phyloP scores from a whole-genome alignment of 2,113 vertebrate genomes.

The Hiodon alosoides region DNA sequence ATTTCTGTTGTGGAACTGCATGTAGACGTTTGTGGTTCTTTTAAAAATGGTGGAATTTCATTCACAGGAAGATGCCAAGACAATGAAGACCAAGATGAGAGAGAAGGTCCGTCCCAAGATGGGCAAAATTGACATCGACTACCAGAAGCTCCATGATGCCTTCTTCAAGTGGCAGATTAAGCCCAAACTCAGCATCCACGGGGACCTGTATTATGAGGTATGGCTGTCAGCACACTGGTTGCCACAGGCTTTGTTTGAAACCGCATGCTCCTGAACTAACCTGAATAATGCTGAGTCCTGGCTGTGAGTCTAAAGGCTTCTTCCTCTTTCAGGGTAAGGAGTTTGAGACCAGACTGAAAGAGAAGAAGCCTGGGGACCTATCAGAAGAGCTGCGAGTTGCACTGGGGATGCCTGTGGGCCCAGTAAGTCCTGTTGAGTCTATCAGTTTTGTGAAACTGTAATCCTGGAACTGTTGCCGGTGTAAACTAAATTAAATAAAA shows the following conservation, averaged over 20 bases:
- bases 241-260: background rate
- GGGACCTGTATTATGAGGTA: slow-evolving; percentile 92
- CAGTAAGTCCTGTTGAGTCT: slow-evolving; percentile 57
- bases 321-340: slow-evolving; percentile 74
- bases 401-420: slow-evolving; percentile 87
- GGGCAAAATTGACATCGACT: slow-evolving; percentile 94
- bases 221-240: background rate
- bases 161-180: slow-evolving; percentile 98
- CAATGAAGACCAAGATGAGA: slow-evolving; percentile 95
- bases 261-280: background rate
- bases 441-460: too few species aligned
- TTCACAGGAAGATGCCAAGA: slow-evolving; percentile 85
- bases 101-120: slow-evolving; percentile 92
- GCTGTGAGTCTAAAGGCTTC: background rate
- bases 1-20: too few species aligned
- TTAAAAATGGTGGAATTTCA: background rate
- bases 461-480: too few species aligned
- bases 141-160: slow-evolving; percentile 91
- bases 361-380: slow-evolving; percentile 89
- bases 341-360: slow-evolving; percentile 86
- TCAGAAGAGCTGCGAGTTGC: slow-evolving; percentile 84
- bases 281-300: background rate
- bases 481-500: too few species aligned
- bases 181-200: slow-evolving; percentile 86
- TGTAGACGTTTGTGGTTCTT: background rate